Conservation (phyloP, 2,888 invertebrate species). For the Bombyx huttoni region DNA sequence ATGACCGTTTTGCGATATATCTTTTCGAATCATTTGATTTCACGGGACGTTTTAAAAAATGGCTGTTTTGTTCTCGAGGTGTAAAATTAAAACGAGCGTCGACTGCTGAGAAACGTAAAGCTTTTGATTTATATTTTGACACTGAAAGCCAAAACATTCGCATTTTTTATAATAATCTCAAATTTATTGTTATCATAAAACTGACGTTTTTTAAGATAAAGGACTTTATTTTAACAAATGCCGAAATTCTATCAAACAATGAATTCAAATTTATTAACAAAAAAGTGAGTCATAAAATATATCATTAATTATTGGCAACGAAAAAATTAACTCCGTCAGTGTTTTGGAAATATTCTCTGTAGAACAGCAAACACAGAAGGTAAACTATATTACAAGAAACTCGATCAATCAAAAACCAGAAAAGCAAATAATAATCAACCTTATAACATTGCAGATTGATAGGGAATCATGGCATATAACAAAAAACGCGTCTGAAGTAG, state of each 20-base stretch:
- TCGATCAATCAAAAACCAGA: neutral
- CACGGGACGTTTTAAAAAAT: conserved; percentile 40
- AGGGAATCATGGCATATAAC: conserved; percentile 49
- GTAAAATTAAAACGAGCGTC: conserved; percentile 49
- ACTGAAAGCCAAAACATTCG: conserved; percentile 53
- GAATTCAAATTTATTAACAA: no score
- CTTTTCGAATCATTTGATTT: conserved; percentile 22
- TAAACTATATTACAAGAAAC: neutral
- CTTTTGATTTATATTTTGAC: conserved; percentile 61
- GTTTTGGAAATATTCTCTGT: no score
- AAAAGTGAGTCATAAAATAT: no score
- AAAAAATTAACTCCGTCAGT: no score
- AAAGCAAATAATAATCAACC: neutral
- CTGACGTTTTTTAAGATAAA: conserved; percentile 31
- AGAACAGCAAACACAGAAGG: neutral
- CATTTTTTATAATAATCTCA: conserved; percentile 41
- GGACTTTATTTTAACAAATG: conserved; percentile 7
- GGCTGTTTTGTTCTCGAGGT: conserved; percentile 48
- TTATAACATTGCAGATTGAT: neutral
- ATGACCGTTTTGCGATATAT: conserved; percentile 1
- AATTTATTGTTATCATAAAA: conserved; percentile 56
- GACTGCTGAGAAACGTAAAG: conserved; percentile 34
- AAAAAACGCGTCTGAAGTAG: conserved; percentile 48
- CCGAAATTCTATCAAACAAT: no score
- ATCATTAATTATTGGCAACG: no score